Evolutionary conservation across 2,113 vertebrate species (phyloP).

Genomic region (Leiothrix lutea): DNA sequence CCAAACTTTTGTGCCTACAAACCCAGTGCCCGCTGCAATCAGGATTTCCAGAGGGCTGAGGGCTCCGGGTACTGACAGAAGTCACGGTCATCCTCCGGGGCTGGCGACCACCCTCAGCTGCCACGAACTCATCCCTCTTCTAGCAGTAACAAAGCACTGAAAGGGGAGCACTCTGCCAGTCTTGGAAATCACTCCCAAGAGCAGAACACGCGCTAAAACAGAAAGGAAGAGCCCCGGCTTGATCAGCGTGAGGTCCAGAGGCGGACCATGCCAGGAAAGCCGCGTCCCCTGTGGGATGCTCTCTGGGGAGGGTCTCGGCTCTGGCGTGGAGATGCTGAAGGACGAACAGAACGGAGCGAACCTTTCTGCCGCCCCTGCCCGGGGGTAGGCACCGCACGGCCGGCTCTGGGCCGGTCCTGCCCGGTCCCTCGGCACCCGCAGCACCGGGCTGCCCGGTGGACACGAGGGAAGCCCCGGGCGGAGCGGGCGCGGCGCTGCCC

Average conservation of each 20-base stretch:
- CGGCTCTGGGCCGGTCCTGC: background rate
- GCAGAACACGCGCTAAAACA: background rate
- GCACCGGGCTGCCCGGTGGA: too few species aligned
- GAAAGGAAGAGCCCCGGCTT: background rate
- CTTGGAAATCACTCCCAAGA: background rate
- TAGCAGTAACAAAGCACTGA: rapidly evolving
- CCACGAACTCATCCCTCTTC: rapidly evolving
- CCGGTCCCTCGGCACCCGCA: background rate
- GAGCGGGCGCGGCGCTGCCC: too few species aligned
- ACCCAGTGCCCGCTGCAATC: background rate
- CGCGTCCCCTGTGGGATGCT: background rate
- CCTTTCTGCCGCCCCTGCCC: background rate
- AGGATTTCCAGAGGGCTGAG: background rate
- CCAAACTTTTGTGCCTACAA: background rate
- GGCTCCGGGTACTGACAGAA: background rate
- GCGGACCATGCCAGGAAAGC: rapidly evolving
- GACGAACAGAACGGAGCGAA: background rate
- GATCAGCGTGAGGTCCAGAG: background rate
- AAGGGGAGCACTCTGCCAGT: background rate
- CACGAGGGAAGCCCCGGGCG: background rate
- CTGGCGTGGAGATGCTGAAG: background rate
- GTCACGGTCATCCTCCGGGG: background rate
- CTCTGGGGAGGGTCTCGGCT: background rate
- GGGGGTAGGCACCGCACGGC: background rate
- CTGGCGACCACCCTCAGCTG: background rate